These are phyloP conservation scores for Ochotona curzoniae DNA, from an alignment of 2,113 vertebrate genomes.

Conservation along the genomic window DNA sequence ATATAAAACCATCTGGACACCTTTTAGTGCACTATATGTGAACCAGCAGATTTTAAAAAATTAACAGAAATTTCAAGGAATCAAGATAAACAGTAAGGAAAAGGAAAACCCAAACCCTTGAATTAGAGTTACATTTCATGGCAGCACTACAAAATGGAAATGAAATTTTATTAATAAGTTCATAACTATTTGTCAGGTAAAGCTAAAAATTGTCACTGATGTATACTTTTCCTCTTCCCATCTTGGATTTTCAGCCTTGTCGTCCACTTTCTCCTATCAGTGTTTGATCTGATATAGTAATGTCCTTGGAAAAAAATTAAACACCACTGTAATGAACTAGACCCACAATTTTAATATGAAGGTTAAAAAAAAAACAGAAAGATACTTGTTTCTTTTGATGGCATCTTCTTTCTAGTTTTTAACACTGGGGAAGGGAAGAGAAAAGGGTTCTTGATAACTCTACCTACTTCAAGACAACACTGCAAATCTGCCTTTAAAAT, in stretches of 20 bases:
- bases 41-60: constrained; percentile 85
- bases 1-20: constrained; percentile 88
- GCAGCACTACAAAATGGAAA: constrained; percentile 78
- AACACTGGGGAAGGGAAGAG: background rate
- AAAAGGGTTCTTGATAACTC: background rate
- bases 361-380: constrained; percentile 47
- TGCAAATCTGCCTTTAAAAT: background rate
- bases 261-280: constrained; percentile 83
- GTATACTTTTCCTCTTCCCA: constrained; percentile 77
- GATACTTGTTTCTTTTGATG: constrained; percentile 60
- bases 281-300: constrained; percentile 80
- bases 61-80: constrained; percentile 88
- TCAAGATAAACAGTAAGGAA: constrained; percentile 77
- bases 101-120: constrained; percentile 83
- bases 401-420: background rate
- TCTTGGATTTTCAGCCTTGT: constrained; percentile 78
- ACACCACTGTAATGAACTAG: constrained; percentile 65
- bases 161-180: constrained; percentile 83
- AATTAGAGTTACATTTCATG: constrained; percentile 81
- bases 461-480: background rate
- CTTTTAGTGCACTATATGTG: constrained; percentile 84
- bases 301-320: constrained; percentile 77
- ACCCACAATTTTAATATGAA: constrained; percentile 69
- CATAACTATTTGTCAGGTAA: constrained; percentile 82
- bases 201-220: constrained; percentile 80